Percentiles rank a stretch among this genome's conserved stretches.
phyloP scores from a whole-genome alignment of 2,113 vertebrate genomes.

The Odontesthes bonariensis region DNA sequence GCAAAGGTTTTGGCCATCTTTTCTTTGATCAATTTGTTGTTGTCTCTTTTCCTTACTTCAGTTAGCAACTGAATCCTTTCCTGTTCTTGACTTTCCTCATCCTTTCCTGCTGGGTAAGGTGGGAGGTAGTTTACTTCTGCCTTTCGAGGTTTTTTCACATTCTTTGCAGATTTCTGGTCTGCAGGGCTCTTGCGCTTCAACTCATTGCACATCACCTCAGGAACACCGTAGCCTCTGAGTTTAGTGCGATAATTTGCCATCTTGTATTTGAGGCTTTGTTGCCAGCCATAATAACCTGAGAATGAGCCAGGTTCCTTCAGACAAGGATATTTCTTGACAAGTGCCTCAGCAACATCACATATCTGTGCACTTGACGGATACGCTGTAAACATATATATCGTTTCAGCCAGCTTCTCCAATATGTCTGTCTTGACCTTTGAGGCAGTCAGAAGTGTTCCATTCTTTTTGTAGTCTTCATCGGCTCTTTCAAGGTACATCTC shows the following conservation, averaged over 20 bases:
- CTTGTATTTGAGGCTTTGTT: no score
- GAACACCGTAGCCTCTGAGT: no score
- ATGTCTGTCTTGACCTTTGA: not conserved
- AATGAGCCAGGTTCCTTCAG: not conserved
- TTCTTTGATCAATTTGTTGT: not conserved
- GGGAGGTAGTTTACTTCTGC: conserved; percentile 11
- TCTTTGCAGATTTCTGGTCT: not conserved
- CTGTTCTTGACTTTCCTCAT: not conserved
- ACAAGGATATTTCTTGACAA: not conserved
- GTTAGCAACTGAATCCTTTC: not conserved
- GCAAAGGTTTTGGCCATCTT: not conserved
- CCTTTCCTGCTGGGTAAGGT: conserved; percentile 6
- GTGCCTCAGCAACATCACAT: not conserved
- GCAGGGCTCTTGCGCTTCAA: not conserved
- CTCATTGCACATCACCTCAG: not conserved
- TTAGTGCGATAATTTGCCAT: no score
- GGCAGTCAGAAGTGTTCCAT: not conserved
- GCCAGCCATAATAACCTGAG: not conserved
- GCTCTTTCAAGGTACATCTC: conserved; percentile 43
- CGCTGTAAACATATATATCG: not conserved
- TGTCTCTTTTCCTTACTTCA: not conserved
- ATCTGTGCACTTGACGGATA: not conserved
- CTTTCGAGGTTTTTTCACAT: conserved; percentile 1
- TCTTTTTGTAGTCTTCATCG: conserved; percentile 5
- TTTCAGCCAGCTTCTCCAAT: not conserved